Percentiles rank a stretch among this genome's conserved stretches.
These are phyloP conservation scores for Pelvicachromis taeniatus DNA, from an alignment of 2,113 vertebrate species.

Conservation along the genomic window DNA sequence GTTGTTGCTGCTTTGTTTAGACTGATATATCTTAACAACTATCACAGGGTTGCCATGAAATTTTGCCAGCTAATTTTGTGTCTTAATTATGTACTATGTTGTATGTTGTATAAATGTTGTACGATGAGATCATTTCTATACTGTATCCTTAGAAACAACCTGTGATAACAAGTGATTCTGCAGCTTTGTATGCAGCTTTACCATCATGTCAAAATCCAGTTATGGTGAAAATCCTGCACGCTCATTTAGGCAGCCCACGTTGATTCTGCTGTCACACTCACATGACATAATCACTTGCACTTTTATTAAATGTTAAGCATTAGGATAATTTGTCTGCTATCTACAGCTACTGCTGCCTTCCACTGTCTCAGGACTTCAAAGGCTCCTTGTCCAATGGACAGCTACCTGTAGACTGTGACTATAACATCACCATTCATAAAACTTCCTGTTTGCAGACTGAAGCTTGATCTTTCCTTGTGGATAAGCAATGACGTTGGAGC, in stretches of 20 bases:
- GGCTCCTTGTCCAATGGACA: background rate
- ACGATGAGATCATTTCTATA: background rate
- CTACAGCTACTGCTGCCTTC: background rate
- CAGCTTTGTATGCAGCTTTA: fast-evolving
- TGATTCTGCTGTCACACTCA: background rate
- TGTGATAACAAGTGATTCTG: background rate
- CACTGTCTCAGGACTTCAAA: background rate
- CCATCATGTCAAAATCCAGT: background rate
- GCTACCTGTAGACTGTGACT: background rate
- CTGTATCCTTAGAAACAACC: background rate
- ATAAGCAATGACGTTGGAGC: background rate
- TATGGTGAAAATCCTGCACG: background rate
- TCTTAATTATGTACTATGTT: background rate
- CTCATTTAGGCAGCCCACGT: background rate
- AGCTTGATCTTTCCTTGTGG: background rate
- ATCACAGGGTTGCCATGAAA: background rate
- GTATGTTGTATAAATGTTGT: background rate
- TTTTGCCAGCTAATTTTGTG: background rate
- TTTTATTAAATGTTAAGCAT: background rate
- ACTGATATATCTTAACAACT: background rate
- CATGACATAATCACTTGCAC: background rate
- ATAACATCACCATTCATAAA: background rate
- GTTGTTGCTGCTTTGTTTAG: background rate
- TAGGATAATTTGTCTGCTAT: background rate
- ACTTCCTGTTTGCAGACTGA: background rate